These are phyloP conservation scores for Loriculus beryllinus DNA, from an alignment of 2,797 vertebrate species.

Conservation along the genomic window DNA sequence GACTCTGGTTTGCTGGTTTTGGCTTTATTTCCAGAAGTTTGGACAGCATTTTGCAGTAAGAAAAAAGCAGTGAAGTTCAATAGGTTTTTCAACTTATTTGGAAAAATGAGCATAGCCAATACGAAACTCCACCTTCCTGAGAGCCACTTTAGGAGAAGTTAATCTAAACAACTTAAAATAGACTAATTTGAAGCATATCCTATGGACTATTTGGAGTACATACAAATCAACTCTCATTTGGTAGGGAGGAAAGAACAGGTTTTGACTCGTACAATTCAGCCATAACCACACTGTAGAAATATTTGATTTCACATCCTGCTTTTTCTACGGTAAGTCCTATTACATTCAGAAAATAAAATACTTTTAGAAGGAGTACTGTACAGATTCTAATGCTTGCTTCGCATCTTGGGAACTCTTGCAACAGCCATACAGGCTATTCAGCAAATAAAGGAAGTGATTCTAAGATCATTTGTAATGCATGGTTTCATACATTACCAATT, in stretches of 20 bases:
- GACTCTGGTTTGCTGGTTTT: constrained; percentile 7
- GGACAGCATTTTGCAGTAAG: background rate
- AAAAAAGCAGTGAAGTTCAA: background rate
- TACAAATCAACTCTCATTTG: background rate
- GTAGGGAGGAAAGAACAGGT: background rate
- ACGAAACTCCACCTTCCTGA: background rate
- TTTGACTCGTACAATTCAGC: background rate
- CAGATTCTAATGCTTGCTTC: background rate
- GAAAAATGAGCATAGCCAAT: background rate
- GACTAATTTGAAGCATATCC: background rate
- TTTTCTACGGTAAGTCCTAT: background rate
- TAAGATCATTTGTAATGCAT: background rate
- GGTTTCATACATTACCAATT: background rate
- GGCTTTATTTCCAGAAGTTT: constrained; percentile 4
- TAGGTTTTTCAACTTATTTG: background rate
- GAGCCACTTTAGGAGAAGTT: background rate
- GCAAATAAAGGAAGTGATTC: background rate
- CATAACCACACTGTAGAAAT: background rate
- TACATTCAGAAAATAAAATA: background rate
- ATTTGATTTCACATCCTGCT: background rate
- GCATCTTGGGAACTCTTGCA: background rate
- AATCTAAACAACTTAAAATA: background rate
- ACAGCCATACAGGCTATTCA: background rate
- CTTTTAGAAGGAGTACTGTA: background rate
- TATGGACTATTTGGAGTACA: background rate